Percentiles rank a stretch among this genome's conserved stretches.
Evolutionary conservation across 2,888 invertebrate genomes (phyloP).

Genomic region (Hecatera dysodea): DNA sequence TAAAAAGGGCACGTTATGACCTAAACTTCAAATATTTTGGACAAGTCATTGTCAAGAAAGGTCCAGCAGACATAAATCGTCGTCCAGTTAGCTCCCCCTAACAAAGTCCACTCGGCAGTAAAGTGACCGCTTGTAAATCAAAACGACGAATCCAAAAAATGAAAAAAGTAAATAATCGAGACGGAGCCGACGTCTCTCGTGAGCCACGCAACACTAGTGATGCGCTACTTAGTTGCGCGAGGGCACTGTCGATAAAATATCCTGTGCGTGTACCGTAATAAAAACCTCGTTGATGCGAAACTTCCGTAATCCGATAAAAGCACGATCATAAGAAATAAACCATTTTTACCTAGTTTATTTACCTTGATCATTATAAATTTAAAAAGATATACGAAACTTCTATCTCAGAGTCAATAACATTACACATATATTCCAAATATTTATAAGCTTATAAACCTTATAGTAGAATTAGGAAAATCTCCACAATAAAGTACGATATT

Average conservation of each 20-base stretch:
- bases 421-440: conserved; percentile 52
- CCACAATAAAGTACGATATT: conserved; percentile 67
- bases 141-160: conserved; percentile 87
- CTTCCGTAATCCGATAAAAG: conserved; percentile 45
- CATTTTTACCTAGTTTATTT: conserved; percentile 23
- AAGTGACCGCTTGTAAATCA: conserved; percentile 89
- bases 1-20: conserved; percentile 81
- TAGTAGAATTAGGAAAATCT: conserved; percentile 64
- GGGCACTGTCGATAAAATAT: conserved; percentile 68
- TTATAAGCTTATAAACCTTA: conserved; percentile 63
- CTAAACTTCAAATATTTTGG: conserved; percentile 86
- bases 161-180: conserved; percentile 82
- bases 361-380: conserved; percentile 14
- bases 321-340: conserved; percentile 31
- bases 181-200: conserved; percentile 80
- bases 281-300: conserved; percentile 45
- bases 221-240: conserved; percentile 61
- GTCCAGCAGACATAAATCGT: conserved; percentile 86
- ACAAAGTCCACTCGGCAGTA: conserved; percentile 89
- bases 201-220: conserved; percentile 77
- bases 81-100: conserved; percentile 85
- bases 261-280: conserved; percentile 39
- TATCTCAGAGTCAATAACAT: conserved; percentile 39
- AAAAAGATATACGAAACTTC: conserved; percentile 36
- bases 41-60: conserved; percentile 82